Conservation (phyloP, 2,888 invertebrate species). For the Uropetala carovei region DNA sequence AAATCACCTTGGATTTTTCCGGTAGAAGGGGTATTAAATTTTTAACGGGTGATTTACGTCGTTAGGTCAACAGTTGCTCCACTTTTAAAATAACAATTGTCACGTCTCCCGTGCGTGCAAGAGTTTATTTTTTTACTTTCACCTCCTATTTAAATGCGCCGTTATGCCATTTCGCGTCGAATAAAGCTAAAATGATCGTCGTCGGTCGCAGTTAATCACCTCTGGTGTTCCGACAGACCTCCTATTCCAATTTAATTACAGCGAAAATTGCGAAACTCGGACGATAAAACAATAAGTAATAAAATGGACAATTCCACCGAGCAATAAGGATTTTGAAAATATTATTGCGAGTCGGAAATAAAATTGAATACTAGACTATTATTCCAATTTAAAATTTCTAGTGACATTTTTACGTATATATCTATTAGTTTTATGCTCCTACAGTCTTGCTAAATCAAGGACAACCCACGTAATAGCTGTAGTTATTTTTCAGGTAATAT, state of each 20-base stretch:
- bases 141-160: not conserved
- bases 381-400: too few species aligned
- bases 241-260: not conserved
- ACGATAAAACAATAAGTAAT: too few species aligned
- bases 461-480: too few species aligned
- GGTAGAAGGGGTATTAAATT: not conserved
- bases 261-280: not conserved
- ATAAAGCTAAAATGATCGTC: not conserved
- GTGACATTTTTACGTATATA: too few species aligned
- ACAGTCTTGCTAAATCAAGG: too few species aligned
- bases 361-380: too few species aligned
- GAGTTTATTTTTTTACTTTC: not conserved
- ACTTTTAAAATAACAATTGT: conserved; percentile 24
- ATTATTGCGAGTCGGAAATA: too few species aligned
- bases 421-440: too few species aligned
- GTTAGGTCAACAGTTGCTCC: not conserved
- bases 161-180: not conserved
- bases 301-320: too few species aligned
- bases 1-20: not conserved
- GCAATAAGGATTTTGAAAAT: too few species aligned
- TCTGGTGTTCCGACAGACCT: not conserved
- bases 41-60: not conserved
- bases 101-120: not conserved
- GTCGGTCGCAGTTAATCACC: not conserved
- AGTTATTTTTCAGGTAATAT: too few species aligned